Conservation (phyloP, 2,797 vertebrate species). For the Peromyscus nudipes region DNA sequence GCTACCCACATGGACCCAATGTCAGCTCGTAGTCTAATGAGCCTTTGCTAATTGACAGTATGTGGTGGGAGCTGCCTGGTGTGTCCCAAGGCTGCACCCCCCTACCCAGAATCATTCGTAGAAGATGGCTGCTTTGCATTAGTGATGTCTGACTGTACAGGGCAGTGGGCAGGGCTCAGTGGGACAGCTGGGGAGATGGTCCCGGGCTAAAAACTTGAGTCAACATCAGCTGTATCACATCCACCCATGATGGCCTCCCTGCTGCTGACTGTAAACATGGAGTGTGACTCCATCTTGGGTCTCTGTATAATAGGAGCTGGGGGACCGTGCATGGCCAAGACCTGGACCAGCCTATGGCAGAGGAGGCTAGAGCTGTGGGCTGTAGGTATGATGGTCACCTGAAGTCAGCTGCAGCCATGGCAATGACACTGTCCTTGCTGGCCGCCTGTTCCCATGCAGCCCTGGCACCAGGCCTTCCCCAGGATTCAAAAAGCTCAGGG, state of each 20-base stretch:
- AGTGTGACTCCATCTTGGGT: not conserved
- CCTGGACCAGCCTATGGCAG: not conserved
- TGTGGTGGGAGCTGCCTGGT: too few species aligned
- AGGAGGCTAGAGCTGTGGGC: not conserved
- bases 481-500: not conserved
- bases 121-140: not conserved
- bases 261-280: not conserved
- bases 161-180: not conserved
- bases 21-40: not conserved
- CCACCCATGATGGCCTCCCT: not conserved
- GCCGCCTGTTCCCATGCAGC: not conserved
- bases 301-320: not conserved
- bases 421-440: not conserved
- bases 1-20: accelerated
- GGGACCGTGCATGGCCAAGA: not conserved
- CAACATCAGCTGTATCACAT: not conserved
- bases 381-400: not conserved
- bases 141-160: accelerated
- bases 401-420: not conserved
- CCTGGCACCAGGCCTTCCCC: not conserved
- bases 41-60: not conserved
- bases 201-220: not conserved
- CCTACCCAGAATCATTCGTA: accelerated
- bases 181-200: not conserved
- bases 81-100: not conserved